Conservation (phyloP, 92 coral and sea anemone genomes). For the Siderastrea siderea region DNA sequence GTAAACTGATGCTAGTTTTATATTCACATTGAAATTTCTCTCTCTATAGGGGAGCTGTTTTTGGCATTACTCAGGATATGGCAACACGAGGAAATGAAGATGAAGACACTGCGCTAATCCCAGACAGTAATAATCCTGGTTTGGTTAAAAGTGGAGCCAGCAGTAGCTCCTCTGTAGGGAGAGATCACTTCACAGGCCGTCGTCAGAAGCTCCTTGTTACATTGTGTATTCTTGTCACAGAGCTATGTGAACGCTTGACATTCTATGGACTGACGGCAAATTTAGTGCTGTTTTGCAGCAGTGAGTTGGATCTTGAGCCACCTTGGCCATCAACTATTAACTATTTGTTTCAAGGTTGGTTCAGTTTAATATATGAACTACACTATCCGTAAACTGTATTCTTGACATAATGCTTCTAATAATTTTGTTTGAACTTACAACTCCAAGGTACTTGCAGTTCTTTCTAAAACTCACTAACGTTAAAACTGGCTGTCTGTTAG, state of each 20-base stretch:
- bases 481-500: no score
- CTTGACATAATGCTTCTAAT: no score
- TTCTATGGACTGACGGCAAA: constrained; percentile 91
- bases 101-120: constrained; percentile 7
- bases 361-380: neutral
- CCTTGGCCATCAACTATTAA: constrained; percentile 82
- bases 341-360: constrained; percentile 85
- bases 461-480: no score
- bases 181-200: neutral
- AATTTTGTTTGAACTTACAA: no score
- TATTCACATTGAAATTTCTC: neutral
- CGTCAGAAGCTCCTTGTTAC: constrained; percentile 60
- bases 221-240: constrained; percentile 89
- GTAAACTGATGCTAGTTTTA: no score
- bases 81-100: neutral
- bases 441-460: no score
- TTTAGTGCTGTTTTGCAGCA: constrained; percentile 77
- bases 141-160: neutral
- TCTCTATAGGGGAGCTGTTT: neutral
- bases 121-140: neutral
- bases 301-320: constrained; percentile 41
- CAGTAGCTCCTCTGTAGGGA: neutral
- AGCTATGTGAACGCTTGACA: constrained; percentile 90
- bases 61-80: neutral
- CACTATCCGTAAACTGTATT: no score